Conservation (phyloP, 1,140 invertebrate species). For the Heliconius hermathena region DNA sequence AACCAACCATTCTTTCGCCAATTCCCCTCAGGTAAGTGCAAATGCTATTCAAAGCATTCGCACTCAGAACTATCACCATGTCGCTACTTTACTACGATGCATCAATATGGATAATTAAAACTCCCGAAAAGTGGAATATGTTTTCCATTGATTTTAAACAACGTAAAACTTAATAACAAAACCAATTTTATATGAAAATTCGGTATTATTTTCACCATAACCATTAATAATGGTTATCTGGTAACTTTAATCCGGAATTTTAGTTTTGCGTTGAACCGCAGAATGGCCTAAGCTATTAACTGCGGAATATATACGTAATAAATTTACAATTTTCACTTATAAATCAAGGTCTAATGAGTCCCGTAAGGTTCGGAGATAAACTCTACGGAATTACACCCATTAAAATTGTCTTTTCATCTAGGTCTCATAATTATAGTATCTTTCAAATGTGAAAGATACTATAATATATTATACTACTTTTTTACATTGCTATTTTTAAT, state of each 20-base stretch:
- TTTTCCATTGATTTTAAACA: background rate
- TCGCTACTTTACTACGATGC: no score
- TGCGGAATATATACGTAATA: constrained; percentile 53
- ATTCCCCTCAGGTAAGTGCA: no score
- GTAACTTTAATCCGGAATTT: constrained; percentile 42
- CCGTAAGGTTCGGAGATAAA: constrained; percentile 58
- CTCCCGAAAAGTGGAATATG: background rate
- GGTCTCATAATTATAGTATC: background rate
- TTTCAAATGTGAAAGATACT: background rate
- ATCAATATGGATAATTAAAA: no score
- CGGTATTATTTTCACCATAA: constrained; percentile 10
- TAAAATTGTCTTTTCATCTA: background rate
- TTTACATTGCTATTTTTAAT: background rate
- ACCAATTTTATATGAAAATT: background rate
- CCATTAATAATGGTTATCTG: constrained; percentile 15
- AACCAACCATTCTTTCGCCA: no score
- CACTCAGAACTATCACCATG: no score
- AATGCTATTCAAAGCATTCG: no score
- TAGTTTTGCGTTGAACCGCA: constrained; percentile 49
- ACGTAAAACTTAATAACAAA: background rate
- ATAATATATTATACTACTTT: background rate
- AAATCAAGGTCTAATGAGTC: constrained; percentile 62
- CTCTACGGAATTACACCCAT: background rate
- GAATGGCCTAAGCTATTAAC: constrained; percentile 63
- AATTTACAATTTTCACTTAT: constrained; percentile 63